Evolutionary conservation across 2,888 invertebrate species (phyloP), one percentile per base, ranked within the genome.

Genomic region (Melitaea athalia): DNA sequence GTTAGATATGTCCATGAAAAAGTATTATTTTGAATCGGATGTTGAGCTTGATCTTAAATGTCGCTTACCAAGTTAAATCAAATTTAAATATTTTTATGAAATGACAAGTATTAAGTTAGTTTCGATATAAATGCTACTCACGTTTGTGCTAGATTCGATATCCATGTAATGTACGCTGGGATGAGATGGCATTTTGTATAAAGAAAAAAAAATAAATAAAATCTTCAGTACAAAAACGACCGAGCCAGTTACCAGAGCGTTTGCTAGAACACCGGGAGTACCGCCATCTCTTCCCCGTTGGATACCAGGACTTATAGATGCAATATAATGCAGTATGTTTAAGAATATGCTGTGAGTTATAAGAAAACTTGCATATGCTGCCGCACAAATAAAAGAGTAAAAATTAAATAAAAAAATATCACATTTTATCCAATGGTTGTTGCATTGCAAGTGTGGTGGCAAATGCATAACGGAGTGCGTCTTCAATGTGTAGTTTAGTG

Each of bases 41-140:
- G 76, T 78, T 79, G 81, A 78, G 83, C 82, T 81, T 82, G 77
- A 77, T 79, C 82, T 82, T 81, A 81, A 78, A 83, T 83, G 83
- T 85, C 82, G 86, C 88, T 89, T 85, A 83, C 85, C 85, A 83
- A 80, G 83, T 85, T 81, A 78, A 79, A 83, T 85, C 83, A 81
- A 78, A 68, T 85, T 69, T 81, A 80, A 84, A 84, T 85, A 83
- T 90, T 91, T 91, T 92, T 90, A 91, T 89, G 84, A 89, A 88
- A 88, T 91, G 91, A 92, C 92, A 86, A 89, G 88, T 91, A 90
- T 91, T 91, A 89, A 79, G 81, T 85, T 86, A 86, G 82, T 86
- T 87, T 80, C 82, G 75, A 81, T 78, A 78, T 79, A 75, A 78
- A 76, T 76, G 80, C 80, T 81, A 81, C 78, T 79, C 79, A 84